Conservation (phyloP, 2,797 vertebrate species). For the Calcarius lapponicus region DNA sequence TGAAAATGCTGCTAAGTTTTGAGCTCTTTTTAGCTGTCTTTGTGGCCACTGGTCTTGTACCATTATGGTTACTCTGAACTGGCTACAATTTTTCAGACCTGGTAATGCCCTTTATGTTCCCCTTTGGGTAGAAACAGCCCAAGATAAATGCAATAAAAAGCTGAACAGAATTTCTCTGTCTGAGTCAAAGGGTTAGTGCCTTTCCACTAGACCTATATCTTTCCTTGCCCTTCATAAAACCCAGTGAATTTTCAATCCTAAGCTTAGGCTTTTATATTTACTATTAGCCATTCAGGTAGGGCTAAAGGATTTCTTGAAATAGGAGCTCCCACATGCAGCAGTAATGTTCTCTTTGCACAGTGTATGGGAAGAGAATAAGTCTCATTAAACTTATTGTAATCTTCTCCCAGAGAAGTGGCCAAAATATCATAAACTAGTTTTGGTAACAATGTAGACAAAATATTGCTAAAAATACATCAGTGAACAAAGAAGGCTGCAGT, state of each 20-base stretch:
- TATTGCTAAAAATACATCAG: neutral
- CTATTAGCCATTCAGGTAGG: neutral
- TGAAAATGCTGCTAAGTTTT: neutral
- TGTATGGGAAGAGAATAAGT: neutral
- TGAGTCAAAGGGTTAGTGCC: neutral
- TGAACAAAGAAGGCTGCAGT: neutral
- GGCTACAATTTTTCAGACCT: neutral
- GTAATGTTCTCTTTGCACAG: neutral
- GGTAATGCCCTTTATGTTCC: neutral
- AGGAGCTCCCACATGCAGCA: neutral
- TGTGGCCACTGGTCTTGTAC: neutral
- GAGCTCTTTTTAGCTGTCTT: neutral
- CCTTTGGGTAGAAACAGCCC: neutral
- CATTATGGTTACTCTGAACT: fast-evolving
- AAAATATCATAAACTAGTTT: neutral
- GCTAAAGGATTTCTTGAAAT: neutral
- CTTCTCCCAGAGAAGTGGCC: neutral
- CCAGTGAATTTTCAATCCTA: neutral
- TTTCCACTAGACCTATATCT: neutral
- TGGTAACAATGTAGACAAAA: neutral
- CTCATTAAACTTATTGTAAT: neutral
- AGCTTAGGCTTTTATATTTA: neutral
- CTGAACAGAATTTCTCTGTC: neutral
- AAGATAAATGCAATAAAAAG: neutral
- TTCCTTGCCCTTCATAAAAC: neutral